Evolutionary conservation across 2,113 vertebrate genomes (phyloP), one percentile per base, ranked within the genome.

Genomic region (Microtus ochrogaster): DNA sequence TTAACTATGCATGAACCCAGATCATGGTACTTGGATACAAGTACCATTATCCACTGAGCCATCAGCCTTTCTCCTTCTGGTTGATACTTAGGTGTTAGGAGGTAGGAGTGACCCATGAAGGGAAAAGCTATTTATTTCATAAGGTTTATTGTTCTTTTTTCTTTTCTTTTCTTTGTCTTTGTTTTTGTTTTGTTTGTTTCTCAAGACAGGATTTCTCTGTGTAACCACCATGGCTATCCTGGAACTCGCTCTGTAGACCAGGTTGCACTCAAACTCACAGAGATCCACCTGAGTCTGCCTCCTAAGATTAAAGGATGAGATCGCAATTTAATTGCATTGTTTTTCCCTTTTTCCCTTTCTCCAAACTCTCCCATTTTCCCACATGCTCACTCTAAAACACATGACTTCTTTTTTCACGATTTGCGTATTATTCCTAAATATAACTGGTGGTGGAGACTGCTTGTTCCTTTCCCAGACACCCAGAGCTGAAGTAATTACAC

Each of bases 51-150:
- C 79, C 10, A 22, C 52, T 58, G 79, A 39, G 52, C 21, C 36
- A 36, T n/a, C 28, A 28, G 21, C 12, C 22, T 12, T 58, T 58
- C 13, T 28, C 5, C 22, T 95, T 73, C 72, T 78, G 97, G 98
- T 97, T 97, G 78, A 84, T 52, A 86, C n/a, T 87, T 81, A 92
- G 44, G 76, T 21, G n/a, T 58, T 88, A 89, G 6, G 36, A 78
- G 39, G 52, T 86, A 89, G 6, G 39, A 78, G 86, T 66, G n/a
- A 78, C 5, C 13, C n/a, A 82, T 55, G 19, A 52, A 9, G 24
- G 5, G 30, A 52, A 76, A 95, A 76, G 63, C 63, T 84, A 28
- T 36, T 28, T 17, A 19, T 66, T 39, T 74, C 61, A 44, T 55
- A n/a, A 44, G 36, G 0, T 63, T 72, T 68, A 17, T 33, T 52